Base-by-base conservation (phyloP, 2,888 invertebrate genomes). In the Lordiphosa andalusiaca region DNA sequence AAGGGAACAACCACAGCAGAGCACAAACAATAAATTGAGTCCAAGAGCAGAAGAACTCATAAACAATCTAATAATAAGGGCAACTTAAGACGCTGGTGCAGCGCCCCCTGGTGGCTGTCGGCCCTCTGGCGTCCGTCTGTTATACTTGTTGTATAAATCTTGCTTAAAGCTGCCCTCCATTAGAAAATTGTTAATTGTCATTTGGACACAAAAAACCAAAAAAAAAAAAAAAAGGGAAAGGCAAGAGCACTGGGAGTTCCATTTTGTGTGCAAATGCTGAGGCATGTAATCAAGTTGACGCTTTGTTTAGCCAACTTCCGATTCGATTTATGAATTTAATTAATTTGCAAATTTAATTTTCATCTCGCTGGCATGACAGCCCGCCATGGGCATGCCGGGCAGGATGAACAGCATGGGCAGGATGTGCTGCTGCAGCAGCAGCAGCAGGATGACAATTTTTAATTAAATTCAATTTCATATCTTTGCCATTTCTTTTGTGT, bases 1-100 rank as follows among this genome's bases (percentile, higher is more conserved):
- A 69, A 38, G 35, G 30, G 41, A 67, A 55, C 64, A 67, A 64
- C 73, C 60, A 39, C 71, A 64, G 46, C 59, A 52, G 35, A 53
- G 61, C 55, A 65, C 53, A 73, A 70, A 73, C 67, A 81, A 76
- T 81, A 76, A 76, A 80, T 81, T 60, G 71, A 64, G 74, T 56
- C 55, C 59, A 58, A 47, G 42, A 46, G 65, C 64, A 57, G 58
- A 12, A 37, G 48, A 63, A 68, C 83, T 78, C 77, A 82, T 77
- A 77, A 77, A 77, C 77, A 77, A 77, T 77, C 80, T 82, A 77
- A 77, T 77, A 68, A 76, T 77, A 73, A 81, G 82, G 82, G 74
- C 74, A 76, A 71, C 64, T 66, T 53, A 67, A 63, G 53, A 67
- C 42, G 64, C 55, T 36, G 52, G 47, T 16, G 69, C 13, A 33